These are phyloP conservation scores for Ahaetulla prasina DNA, from an alignment of 2,113 vertebrate genomes.

Conservation along the genomic window DNA sequence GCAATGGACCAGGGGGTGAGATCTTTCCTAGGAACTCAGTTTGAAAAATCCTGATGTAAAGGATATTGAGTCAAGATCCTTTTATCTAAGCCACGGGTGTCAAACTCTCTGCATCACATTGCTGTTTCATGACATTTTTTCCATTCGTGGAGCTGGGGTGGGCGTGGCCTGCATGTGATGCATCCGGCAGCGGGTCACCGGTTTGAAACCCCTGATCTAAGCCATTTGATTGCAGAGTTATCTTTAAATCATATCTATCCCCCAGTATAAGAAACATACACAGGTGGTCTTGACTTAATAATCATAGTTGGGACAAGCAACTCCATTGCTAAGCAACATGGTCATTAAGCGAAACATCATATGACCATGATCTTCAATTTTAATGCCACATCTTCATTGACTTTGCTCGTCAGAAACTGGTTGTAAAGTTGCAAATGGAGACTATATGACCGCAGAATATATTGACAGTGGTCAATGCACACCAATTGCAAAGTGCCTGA, in stretches of 20 bases:
- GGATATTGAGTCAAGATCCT: background rate
- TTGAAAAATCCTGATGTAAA: background rate
- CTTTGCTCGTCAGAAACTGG: background rate
- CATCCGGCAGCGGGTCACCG: too few relatives aligned
- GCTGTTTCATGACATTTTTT: too few relatives aligned
- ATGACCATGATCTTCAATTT: background rate
- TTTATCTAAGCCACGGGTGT: background rate
- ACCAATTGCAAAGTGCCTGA: background rate
- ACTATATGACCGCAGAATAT: background rate
- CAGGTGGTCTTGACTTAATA: background rate
- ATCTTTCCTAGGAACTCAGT: background rate
- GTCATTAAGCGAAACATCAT: background rate
- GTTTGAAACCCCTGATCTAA: background rate
- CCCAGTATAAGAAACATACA: background rate
- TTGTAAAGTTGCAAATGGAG: background rate
- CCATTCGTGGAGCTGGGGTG: too few relatives aligned
- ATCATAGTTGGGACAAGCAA: background rate
- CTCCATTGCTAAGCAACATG: background rate
- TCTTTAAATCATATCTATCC: background rate
- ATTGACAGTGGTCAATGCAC: background rate
- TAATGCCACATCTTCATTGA: background rate
- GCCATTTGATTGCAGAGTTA: background rate
- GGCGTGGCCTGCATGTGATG: too few relatives aligned
- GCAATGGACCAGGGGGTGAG: background rate
- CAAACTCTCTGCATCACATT: too few relatives aligned